Evolutionary conservation across 1,140 invertebrate genomes (phyloP).

Genomic region (Drosophila orosa): DNA sequence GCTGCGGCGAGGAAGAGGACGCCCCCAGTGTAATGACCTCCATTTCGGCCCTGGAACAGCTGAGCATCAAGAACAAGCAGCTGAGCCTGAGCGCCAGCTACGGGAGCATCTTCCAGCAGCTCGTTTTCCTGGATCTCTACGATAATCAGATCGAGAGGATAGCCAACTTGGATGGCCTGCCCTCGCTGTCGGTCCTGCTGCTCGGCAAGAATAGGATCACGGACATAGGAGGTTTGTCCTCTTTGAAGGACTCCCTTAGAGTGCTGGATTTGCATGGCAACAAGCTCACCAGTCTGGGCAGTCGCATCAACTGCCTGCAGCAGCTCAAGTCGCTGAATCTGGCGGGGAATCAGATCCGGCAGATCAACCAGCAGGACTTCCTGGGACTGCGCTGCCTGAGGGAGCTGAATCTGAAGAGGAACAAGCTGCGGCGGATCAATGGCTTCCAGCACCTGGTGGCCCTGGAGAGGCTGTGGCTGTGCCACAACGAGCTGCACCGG

Average conservation of each 20-base stretch:
- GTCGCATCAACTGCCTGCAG: conserved; percentile 86
- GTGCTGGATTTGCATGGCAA: conserved; percentile 97
- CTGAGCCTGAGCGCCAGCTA: conserved; percentile 68
- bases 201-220: conserved; percentile 94
- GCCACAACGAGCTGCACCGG: conserved; percentile 85
- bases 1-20: conserved; percentile 60
- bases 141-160: conserved; percentile 96
- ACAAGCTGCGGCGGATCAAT: conserved; percentile 91
- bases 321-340: conserved; percentile 95
- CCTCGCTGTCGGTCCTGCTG: conserved; percentile 92
- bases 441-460: conserved; percentile 90
- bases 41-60: conserved; percentile 50
- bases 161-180: conserved; percentile 89
- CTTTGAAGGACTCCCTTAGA: conserved; percentile 71
- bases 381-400: conserved; percentile 90
- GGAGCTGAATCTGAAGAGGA: conserved; percentile 94
- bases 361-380: conserved; percentile 90
- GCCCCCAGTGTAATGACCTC: conserved; percentile 35
- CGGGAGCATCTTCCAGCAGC: conserved; percentile 87
- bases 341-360: conserved; percentile 93
- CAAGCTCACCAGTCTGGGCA: conserved; percentile 88
- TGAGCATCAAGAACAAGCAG: conserved; percentile 81
- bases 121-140: conserved; percentile 96
- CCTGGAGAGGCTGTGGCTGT: conserved; percentile 82
- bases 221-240: conserved; percentile 82